Conservation (phyloP, 2,113 vertebrate species). For the Gorsachius goisagi region DNA sequence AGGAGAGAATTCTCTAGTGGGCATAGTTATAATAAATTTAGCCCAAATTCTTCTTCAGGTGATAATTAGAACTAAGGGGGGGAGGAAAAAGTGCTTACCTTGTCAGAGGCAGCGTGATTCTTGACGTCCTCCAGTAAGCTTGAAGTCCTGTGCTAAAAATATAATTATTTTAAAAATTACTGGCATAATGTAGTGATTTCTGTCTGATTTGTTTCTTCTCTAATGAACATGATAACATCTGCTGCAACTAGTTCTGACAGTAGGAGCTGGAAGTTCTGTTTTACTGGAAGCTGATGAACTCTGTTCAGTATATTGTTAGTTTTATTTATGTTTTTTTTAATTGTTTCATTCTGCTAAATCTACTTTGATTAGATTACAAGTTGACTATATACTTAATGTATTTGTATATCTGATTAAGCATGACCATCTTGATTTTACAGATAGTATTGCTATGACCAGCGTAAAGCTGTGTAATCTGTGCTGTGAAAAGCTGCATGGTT, state of each 20-base stretch:
- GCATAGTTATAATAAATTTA: background rate
- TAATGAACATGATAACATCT: background rate
- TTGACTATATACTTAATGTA: background rate
- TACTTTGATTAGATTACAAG: background rate
- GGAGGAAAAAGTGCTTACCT: background rate
- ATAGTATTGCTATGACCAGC: background rate
- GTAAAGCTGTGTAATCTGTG: background rate
- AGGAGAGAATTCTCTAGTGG: background rate
- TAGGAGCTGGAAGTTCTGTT: background rate
- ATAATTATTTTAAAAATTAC: background rate
- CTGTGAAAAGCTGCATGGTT: background rate
- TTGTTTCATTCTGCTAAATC: background rate
- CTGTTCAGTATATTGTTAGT: background rate
- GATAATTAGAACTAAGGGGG: background rate
- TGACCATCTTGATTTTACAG: background rate
- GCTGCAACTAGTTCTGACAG: background rate
- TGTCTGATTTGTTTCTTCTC: background rate
- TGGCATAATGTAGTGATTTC: background rate
- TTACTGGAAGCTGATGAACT: background rate
- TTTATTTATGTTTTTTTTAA: background rate
- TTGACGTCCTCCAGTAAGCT: background rate
- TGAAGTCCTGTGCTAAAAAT: background rate
- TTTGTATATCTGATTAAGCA: background rate
- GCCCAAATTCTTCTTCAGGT: background rate
- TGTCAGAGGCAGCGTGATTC: background rate